phyloP scores from a whole-genome alignment of 2,797 vertebrate species.

The Apogon hyalosoma region DNA sequence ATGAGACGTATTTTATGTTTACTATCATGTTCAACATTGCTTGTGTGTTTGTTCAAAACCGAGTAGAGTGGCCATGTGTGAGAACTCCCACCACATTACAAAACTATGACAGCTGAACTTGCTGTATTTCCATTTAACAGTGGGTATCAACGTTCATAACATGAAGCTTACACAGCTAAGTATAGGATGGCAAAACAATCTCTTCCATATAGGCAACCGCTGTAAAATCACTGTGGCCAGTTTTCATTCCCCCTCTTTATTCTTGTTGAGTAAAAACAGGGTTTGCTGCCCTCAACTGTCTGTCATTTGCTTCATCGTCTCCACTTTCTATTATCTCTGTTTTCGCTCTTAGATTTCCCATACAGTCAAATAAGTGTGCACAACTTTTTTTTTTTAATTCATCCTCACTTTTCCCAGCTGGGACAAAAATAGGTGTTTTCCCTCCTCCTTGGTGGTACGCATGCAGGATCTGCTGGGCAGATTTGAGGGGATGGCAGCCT shows the following conservation, averaged over 20 bases:
- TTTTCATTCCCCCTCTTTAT: slow-evolving; percentile 37
- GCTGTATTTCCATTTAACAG: slow-evolving; percentile 27
- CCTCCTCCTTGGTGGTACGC: slow-evolving; percentile 44
- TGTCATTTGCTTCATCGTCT: slow-evolving; percentile 59
- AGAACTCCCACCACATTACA: slow-evolving; percentile 9
- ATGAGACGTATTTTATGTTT: not conserved
- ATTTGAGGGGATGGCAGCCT: slow-evolving; percentile 63
- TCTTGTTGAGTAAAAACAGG: slow-evolving; percentile 55
- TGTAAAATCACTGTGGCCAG: slow-evolving; percentile 14
- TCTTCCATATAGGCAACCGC: slow-evolving; percentile 22
- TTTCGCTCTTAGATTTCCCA: slow-evolving; percentile 48
- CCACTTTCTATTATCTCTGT: slow-evolving; percentile 45
- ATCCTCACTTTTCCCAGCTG: slow-evolving; percentile 65
- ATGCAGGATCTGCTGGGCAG: slow-evolving; percentile 48
- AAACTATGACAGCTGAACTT: slow-evolving; percentile 21
- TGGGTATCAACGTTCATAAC: slow-evolving; percentile 32
- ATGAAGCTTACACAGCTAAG: slow-evolving; percentile 30
- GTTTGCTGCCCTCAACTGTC: slow-evolving; percentile 38
- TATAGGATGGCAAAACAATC: slow-evolving; percentile 58
- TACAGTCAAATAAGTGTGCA: slow-evolving; percentile 34
- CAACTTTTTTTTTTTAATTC: slow-evolving; percentile 38
- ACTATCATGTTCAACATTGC: not conserved
- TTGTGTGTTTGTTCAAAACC: slow-evolving; percentile 22
- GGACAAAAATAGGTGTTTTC: slow-evolving; percentile 79
- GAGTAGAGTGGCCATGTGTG: not conserved